Conservation (phyloP, 2,113 vertebrate genomes). For the Penelope pileata region DNA sequence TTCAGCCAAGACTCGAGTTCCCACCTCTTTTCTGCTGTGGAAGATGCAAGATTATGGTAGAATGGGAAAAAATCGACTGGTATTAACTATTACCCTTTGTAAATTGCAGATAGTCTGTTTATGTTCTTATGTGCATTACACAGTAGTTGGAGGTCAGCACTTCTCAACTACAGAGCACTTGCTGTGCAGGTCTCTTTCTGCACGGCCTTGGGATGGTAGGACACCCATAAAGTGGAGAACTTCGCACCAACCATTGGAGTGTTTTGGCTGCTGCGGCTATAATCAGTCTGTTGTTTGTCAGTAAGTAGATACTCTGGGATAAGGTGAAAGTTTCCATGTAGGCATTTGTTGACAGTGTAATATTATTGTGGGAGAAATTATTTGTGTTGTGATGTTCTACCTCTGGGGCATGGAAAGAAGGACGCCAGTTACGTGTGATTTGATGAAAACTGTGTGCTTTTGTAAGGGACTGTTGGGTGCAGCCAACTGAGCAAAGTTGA, state of each 20-base stretch:
- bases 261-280: fast-evolving
- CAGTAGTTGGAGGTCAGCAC: neutral
- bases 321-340: neutral
- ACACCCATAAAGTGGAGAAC: fast-evolving
- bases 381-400: neutral
- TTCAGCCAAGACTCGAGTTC: neutral
- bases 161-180: neutral
- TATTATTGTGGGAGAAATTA: neutral
- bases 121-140: neutral
- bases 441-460: neutral
- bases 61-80: neutral
- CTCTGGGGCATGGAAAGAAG: neutral
- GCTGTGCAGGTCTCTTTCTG: neutral
- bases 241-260: neutral
- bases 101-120: neutral
- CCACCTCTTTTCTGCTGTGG: neutral
- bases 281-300: neutral
- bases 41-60: neutral
- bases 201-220: neutral
- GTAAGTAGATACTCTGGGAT: neutral
- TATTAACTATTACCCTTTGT: neutral
- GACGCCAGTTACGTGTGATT: neutral
- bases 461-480: neutral
- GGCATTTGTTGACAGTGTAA: neutral
- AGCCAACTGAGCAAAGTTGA: neutral